These are phyloP conservation scores for Oreochromis grahami DNA, from an alignment of 2,797 vertebrate species.

Conservation along the genomic window DNA sequence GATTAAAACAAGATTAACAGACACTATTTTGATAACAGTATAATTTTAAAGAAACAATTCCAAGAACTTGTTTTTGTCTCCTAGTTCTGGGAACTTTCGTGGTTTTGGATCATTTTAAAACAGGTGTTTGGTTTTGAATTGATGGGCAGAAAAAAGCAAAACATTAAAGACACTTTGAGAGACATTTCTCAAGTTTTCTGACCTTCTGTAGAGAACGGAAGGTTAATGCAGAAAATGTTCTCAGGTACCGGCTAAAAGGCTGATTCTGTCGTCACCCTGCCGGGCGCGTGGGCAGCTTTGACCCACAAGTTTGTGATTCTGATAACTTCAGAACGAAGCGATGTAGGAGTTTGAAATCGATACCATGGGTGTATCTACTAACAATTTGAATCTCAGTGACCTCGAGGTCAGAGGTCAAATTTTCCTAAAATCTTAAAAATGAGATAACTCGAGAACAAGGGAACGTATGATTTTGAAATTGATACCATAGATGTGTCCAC, in stretches of 20 bases:
- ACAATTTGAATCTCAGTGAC: neutral
- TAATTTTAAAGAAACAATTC: neutral
- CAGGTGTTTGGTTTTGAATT: neutral
- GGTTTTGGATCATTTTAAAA: neutral
- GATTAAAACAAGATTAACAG: neutral
- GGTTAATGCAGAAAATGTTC: rapidly evolving
- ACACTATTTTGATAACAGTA: neutral
- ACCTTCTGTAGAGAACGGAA: neutral
- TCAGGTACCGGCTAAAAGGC: rapidly evolving
- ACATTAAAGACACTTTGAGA: neutral
- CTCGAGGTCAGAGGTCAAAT: neutral
- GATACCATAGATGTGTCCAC: neutral
- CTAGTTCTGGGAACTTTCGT: rapidly evolving
- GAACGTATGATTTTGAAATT: neutral
- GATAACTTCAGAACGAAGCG: rapidly evolving
- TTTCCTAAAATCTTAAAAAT: neutral
- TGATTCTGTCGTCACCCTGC: rapidly evolving
- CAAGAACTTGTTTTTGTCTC: neutral
- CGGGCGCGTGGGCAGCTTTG: rapidly evolving
- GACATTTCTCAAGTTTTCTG: neutral
- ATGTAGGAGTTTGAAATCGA: rapidly evolving
- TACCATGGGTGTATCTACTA: rapidly evolving
- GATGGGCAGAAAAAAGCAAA: neutral
- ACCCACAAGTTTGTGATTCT: neutral
- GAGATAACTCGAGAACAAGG: neutral